Conservation (phyloP, 2,113 vertebrate species). For the Phrynosoma platyrhinos region DNA sequence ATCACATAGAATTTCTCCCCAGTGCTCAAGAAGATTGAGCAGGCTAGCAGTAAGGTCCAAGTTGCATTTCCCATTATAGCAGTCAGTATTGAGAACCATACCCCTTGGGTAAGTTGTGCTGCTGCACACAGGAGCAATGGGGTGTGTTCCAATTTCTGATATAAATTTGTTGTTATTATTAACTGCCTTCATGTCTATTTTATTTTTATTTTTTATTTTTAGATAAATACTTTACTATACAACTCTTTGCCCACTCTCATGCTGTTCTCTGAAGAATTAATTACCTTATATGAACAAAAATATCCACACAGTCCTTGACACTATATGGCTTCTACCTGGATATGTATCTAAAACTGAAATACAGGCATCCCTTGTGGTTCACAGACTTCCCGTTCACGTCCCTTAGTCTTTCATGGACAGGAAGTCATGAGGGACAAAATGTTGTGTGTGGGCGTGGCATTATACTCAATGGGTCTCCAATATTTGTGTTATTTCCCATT, state of each 20-base stretch:
- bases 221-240: conserved; percentile 11
- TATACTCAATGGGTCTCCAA: too few species aligned
- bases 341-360: not conserved
- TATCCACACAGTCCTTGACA: conserved; percentile 28
- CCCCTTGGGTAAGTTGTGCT: not conserved
- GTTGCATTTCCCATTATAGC: fast-evolving
- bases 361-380: too few species aligned
- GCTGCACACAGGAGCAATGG: conserved; percentile 2
- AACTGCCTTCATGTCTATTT: too few species aligned
- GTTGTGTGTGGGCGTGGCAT: too few species aligned
- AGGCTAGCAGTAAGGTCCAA: not conserved
- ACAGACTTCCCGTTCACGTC: too few species aligned
- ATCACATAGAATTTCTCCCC: not conserved
- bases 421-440: too few species aligned
- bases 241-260: conserved; percentile 40
- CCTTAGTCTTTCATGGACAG: too few species aligned
- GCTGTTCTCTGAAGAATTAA: not conserved
- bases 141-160: conserved; percentile 13
- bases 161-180: too few species aligned
- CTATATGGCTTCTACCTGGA: not conserved
- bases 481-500: too few species aligned
- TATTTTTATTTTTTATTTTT: too few species aligned
- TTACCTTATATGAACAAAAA: conserved; percentile 14
- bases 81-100: not conserved
- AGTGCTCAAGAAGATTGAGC: not conserved